Evolutionary conservation across 2,113 vertebrate genomes (phyloP).

Genomic region (Ellobius talpinus): DNA sequence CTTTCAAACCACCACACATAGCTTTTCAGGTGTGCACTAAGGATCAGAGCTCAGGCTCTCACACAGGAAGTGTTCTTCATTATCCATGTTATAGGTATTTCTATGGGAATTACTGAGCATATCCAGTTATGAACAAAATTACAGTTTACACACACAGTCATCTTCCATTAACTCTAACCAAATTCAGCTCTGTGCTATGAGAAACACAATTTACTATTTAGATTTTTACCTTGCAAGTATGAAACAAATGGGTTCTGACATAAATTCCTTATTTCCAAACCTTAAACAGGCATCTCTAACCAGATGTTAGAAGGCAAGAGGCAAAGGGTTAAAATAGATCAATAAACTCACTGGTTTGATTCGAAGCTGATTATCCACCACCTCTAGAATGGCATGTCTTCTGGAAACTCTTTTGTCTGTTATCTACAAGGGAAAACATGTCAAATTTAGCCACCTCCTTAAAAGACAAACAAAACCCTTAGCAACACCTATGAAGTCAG

Average conservation of each 20-base stretch:
- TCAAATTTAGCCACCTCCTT: constrained; percentile 32
- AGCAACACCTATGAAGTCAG: constrained; percentile 23
- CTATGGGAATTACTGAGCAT: background rate
- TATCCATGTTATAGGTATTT: background rate
- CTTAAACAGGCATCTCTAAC: constrained; percentile 16
- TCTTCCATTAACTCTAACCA: constrained; percentile 32
- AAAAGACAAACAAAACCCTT: background rate
- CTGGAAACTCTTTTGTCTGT: constrained; percentile 92
- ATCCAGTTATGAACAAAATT: background rate
- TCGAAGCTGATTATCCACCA: constrained; percentile 86
- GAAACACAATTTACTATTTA: constrained; percentile 48
- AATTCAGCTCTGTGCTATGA: background rate
- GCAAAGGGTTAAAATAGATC: constrained; percentile 39
- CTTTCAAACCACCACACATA: background rate
- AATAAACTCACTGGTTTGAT: constrained; percentile 89
- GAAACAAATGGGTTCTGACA: constrained; percentile 38
- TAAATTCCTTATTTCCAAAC: constrained; percentile 51
- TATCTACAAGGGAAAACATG: constrained; percentile 85
- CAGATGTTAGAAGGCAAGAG: constrained; percentile 6
- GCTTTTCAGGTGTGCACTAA: background rate
- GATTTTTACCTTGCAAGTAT: constrained; percentile 23
- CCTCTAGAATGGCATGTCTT: constrained; percentile 90
- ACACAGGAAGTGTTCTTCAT: background rate
- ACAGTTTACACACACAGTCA: background rate
- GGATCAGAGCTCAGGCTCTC: background rate